These are phyloP conservation scores for Chanos chanos DNA, from an alignment of 2,797 vertebrate genomes.

Conservation along the genomic window DNA sequence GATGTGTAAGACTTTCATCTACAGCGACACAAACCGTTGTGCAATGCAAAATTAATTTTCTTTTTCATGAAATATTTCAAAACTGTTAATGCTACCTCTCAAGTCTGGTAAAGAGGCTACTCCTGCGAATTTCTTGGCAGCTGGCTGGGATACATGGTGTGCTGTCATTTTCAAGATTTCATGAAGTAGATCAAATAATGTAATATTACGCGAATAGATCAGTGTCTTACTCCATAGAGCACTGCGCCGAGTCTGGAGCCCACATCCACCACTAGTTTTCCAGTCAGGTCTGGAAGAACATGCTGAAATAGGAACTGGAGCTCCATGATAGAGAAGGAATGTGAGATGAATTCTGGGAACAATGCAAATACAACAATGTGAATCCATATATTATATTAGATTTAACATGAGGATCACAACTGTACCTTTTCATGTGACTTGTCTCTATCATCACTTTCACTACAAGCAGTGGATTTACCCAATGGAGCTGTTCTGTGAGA, in stretches of 20 bases:
- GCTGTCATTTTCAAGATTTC: too few relatives aligned
- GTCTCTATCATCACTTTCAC: too few relatives aligned
- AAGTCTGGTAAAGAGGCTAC: too few relatives aligned
- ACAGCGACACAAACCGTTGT: too few relatives aligned
- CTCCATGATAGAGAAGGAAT: conserved; percentile 88
- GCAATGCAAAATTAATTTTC: too few relatives aligned
- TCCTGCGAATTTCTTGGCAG: too few relatives aligned
- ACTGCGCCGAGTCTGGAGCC: conserved; percentile 91
- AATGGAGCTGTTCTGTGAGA: conserved; percentile 79
- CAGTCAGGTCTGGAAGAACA: conserved; percentile 84
- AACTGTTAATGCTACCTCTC: too few relatives aligned
- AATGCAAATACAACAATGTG: too few relatives aligned
- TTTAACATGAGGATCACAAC: neutral
- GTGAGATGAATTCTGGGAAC: conserved; percentile 86
- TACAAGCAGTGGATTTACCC: conserved; percentile 77
- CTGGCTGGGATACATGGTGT: too few relatives aligned
- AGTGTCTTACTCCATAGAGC: conserved; percentile 81
- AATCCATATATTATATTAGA: too few relatives aligned
- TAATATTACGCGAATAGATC: neutral
- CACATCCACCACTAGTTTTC: conserved; percentile 83
- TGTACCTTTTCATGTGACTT: neutral
- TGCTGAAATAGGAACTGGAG: conserved; percentile 87
- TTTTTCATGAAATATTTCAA: too few relatives aligned
- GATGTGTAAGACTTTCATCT: too few relatives aligned
- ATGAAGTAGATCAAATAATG: neutral